Conservation (phyloP, 2,797 vertebrate species). For the Enteromius trimaculatus region DNA sequence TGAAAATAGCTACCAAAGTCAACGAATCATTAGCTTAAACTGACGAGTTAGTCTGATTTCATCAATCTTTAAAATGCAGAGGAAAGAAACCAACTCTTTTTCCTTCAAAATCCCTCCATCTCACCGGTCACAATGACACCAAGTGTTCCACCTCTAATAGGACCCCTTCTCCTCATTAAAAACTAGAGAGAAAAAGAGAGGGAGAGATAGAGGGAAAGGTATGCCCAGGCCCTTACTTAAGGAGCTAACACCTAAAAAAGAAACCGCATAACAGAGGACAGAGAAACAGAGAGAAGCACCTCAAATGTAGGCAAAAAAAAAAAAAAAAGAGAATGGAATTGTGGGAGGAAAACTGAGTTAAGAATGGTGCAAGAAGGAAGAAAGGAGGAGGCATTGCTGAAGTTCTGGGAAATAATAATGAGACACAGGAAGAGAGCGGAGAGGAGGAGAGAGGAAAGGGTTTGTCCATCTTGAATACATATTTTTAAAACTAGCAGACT, state of each 20-base stretch:
- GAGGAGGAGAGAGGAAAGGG: slow-evolving; percentile 42
- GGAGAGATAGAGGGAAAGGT: neutral
- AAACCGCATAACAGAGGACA: slow-evolving; percentile 11
- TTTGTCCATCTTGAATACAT: slow-evolving; percentile 21
- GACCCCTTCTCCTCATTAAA: slow-evolving; percentile 77
- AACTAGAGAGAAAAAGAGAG: slow-evolving; percentile 65
- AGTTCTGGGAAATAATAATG: slow-evolving; percentile 22
- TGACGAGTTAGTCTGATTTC: neutral
- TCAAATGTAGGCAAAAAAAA: neutral
- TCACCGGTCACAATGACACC: slow-evolving; percentile 70
- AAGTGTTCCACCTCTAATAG: slow-evolving; percentile 73
- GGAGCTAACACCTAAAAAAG: slow-evolving; percentile 33
- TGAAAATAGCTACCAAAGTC: neutral
- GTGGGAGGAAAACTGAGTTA: slow-evolving; percentile 38
- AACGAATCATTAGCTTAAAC: slow-evolving; percentile 19
- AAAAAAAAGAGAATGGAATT: slow-evolving; percentile 38
- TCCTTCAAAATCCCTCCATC: slow-evolving; percentile 28
- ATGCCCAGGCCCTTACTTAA: slow-evolving; percentile 11
- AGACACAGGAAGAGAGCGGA: slow-evolving; percentile 15
- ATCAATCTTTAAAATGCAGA: neutral
- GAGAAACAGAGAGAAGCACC: slow-evolving; percentile 7
- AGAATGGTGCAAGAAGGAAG: slow-evolving; percentile 33
- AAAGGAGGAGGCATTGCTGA: slow-evolving; percentile 14
- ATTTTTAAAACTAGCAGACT: neutral
- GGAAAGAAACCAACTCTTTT: slow-evolving; percentile 13